Conservation (phyloP, 2,888 invertebrate genomes). For the Phoronis australis region DNA sequence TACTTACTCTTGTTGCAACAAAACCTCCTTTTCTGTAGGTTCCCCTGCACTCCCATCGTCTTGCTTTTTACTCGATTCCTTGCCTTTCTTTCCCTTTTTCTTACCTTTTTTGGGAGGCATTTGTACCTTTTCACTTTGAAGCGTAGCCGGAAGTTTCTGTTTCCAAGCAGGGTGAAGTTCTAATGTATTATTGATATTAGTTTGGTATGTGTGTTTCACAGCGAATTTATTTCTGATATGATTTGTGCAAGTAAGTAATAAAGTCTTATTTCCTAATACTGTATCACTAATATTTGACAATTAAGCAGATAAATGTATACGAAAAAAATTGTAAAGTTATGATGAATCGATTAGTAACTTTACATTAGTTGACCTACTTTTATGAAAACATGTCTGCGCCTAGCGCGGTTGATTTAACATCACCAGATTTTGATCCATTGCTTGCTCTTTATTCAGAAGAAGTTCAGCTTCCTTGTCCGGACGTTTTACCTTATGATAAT, state of each 20-base stretch:
- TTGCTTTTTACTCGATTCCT: slow-evolving; percentile 28
- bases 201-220: slow-evolving; percentile 1
- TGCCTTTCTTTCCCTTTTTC: slow-evolving; percentile 28
- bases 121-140: slow-evolving; percentile 2
- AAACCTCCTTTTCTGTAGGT: slow-evolving; percentile 41
- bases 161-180: too few species aligned
- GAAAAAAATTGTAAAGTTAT: too few species aligned
- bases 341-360: too few species aligned
- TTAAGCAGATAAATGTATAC: too few species aligned
- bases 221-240: slow-evolving; percentile 2
- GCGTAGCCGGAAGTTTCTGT: background rate
- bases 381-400: slow-evolving; percentile 26
- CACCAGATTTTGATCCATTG: slow-evolving; percentile 28
- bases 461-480: slow-evolving; percentile 20
- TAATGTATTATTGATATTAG: too few species aligned
- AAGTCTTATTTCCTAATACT: too few species aligned
- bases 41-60: slow-evolving; percentile 24
- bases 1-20: slow-evolving; percentile 44
- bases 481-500: slow-evolving; percentile 25
- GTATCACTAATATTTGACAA: too few species aligned
- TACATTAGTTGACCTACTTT: too few species aligned
- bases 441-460: slow-evolving; percentile 22
- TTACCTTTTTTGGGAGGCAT: slow-evolving; percentile 40
- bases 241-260: too few species aligned
- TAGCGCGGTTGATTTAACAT: slow-evolving; percentile 21